A percentile compares a stretch with the other conserved stretches of the same genome.
Evolutionary conservation across 2,888 invertebrate genomes (phyloP).

Genomic region (Craniophora ligustri): DNA sequence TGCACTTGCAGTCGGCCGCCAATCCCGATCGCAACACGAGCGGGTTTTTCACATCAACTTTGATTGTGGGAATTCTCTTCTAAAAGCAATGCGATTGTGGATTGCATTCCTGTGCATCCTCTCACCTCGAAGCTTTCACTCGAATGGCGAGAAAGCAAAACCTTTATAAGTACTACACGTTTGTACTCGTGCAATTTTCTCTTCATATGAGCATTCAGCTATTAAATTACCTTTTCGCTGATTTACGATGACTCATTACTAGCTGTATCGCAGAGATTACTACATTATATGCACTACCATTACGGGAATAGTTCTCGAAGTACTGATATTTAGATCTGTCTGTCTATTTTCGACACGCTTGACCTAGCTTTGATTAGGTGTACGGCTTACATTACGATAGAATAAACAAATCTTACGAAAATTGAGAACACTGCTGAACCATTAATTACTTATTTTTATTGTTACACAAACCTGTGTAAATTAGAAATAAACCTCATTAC

Average conservation of each 20-base stretch:
- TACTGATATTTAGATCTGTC: constrained; percentile 47
- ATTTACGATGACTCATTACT: constrained; percentile 46
- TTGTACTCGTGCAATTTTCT: constrained; percentile 46
- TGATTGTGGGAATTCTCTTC: constrained; percentile 12
- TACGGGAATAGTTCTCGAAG: constrained; percentile 42
- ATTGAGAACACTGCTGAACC: constrained; percentile 69
- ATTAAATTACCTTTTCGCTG: constrained; percentile 46
- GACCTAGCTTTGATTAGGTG: constrained; percentile 48
- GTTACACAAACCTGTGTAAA: constrained; percentile 62
- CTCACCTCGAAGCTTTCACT: constrained; percentile 59
- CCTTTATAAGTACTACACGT: constrained; percentile 46
- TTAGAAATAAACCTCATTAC: constrained; percentile 11
- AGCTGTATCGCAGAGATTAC: constrained; percentile 39
- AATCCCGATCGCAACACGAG: neutral
- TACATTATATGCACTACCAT: constrained; percentile 46
- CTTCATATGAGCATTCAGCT: constrained; percentile 42
- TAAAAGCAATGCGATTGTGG: constrained; percentile 23
- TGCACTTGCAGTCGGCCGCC: neutral
- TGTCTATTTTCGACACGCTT: constrained; percentile 46
- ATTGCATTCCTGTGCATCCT: constrained; percentile 62
- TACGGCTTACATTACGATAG: constrained; percentile 52
- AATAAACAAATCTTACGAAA: constrained; percentile 58
- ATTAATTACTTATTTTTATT: constrained; percentile 71
- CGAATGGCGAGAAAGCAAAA: constrained; percentile 53
- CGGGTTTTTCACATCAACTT: constrained; percentile 6